Conservation (phyloP, 2,113 vertebrate species). For the Laticauda colubrina region DNA sequence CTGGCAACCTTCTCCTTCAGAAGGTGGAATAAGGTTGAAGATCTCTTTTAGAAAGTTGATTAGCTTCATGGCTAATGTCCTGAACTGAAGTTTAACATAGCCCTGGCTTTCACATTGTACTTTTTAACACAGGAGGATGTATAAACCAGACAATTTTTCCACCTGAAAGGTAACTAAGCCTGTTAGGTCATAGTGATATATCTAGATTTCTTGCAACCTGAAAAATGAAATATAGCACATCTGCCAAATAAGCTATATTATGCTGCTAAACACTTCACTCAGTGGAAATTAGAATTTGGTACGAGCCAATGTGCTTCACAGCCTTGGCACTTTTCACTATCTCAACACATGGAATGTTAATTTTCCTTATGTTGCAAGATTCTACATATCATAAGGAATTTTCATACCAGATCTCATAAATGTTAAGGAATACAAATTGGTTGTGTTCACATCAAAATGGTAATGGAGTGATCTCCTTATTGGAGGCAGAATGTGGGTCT, state of each 20-base stretch:
- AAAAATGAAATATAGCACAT: neutral
- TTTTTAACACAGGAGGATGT: neutral
- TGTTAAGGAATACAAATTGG: neutral
- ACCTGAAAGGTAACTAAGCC: neutral
- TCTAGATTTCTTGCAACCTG: neutral
- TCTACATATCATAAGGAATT: neutral
- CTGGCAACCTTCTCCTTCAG: neutral
- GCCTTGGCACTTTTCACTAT: neutral
- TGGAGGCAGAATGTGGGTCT: neutral
- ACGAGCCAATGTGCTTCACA: neutral
- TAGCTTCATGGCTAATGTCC: neutral
- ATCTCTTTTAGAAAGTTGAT: neutral
- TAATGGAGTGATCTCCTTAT: neutral
- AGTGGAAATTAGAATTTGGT: neutral
- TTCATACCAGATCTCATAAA: neutral
- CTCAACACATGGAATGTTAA: neutral
- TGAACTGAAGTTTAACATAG: neutral
- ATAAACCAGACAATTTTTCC: neutral
- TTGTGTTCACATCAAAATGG: neutral
- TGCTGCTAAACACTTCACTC: neutral
- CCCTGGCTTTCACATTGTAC: neutral
- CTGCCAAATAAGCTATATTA: neutral
- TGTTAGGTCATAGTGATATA: neutral
- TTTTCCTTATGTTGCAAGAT: neutral
- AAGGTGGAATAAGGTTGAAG: neutral